phyloP scores from a whole-genome alignment of 2,888 invertebrate genomes.

The Harpalus rufipes region DNA sequence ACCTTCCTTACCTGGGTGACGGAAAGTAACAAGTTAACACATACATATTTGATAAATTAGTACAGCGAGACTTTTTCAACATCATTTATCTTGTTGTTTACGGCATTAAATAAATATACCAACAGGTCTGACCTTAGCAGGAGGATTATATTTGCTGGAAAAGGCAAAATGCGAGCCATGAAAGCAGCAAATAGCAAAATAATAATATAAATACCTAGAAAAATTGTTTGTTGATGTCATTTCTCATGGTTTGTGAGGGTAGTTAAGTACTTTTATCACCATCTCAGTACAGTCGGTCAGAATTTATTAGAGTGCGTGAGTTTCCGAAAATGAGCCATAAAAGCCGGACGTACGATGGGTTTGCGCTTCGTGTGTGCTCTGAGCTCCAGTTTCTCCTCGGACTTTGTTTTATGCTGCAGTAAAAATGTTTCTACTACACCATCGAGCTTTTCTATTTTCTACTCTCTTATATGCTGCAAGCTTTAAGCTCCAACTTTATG shows the following conservation, averaged over 20 bases:
- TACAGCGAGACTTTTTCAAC: not conserved
- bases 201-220: slow-evolving; percentile 44
- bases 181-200: slow-evolving; percentile 20
- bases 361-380: slow-evolving; percentile 15
- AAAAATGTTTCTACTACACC: slow-evolving; percentile 53
- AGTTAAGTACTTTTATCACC: slow-evolving; percentile 53
- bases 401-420: slow-evolving; percentile 62
- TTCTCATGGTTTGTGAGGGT: slow-evolving; percentile 31
- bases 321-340: slow-evolving; percentile 65
- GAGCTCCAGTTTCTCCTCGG: slow-evolving; percentile 8
- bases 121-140: not conserved
- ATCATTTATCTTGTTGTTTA: not conserved
- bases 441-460: slow-evolving; percentile 18
- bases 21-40: too few relatives aligned
- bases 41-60: not conserved
- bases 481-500: not conserved
- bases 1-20: too few relatives aligned
- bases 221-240: slow-evolving; percentile 43
- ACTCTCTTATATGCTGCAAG: slow-evolving; percentile 2
- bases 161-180: not conserved
- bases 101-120: not conserved
- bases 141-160: not conserved
- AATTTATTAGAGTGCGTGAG: slow-evolving; percentile 66
- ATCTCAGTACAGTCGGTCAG: slow-evolving; percentile 50
- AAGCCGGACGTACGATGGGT: slow-evolving; percentile 52